These are phyloP conservation scores for Pteruthius melanotis DNA, from an alignment of 2,113 vertebrate species.

Conservation along the genomic window DNA sequence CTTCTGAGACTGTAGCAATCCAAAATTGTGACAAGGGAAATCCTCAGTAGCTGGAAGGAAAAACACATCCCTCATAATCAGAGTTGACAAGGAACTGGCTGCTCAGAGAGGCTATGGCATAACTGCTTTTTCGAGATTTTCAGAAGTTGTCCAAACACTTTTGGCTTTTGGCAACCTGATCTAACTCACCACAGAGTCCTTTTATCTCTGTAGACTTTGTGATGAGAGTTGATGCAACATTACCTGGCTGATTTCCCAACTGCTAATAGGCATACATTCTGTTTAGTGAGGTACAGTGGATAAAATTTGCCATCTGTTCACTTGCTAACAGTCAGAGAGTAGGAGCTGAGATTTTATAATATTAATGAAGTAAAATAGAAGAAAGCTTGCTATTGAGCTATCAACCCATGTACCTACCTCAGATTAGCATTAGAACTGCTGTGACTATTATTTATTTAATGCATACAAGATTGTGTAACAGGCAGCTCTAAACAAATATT, in stretches of 20 bases:
- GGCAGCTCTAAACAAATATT: neutral
- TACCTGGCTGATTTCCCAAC: slow-evolving; percentile 22
- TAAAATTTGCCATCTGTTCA: slow-evolving; percentile 49
- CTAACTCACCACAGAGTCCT: neutral
- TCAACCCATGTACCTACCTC: neutral
- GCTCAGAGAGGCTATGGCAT: neutral
- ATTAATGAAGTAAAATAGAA: neutral
- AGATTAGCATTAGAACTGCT: neutral
- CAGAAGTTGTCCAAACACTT: neutral
- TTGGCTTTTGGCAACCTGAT: neutral
- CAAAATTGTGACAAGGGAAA: neutral
- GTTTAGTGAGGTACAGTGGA: neutral
- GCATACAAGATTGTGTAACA: neutral
- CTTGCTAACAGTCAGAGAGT: neutral
- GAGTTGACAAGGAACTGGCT: neutral
- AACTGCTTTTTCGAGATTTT: neutral
- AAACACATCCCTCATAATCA: neutral
- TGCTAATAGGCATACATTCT: neutral
- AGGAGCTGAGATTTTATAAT: neutral
- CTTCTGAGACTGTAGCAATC: neutral
- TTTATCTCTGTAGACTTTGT: neutral
- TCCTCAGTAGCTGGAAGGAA: neutral
- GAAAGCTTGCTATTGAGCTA: neutral
- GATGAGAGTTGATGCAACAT: neutral
- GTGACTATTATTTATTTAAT: neutral